Conservation (phyloP, 1,140 invertebrate genomes). For the Drosophila rhopaloa region DNA sequence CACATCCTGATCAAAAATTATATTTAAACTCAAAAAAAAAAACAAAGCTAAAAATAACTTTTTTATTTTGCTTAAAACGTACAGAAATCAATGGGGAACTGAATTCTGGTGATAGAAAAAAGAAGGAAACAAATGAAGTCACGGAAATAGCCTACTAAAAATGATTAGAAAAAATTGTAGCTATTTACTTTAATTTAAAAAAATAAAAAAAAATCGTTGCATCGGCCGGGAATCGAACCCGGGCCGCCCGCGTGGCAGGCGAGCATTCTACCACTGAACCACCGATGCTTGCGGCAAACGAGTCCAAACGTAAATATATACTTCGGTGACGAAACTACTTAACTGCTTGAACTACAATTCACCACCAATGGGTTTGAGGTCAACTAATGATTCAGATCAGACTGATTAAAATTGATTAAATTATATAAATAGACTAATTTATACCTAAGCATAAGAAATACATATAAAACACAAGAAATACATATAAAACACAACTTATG, state of each 20-base stretch:
- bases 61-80: constrained; percentile 19
- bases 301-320: too few species aligned
- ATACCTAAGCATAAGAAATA: too few species aligned
- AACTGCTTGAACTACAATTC: too few species aligned
- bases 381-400: too few species aligned
- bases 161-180: too few species aligned
- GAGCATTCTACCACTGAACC: constrained; percentile 90
- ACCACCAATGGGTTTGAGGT: too few species aligned
- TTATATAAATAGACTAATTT: too few species aligned
- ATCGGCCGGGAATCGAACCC: constrained; percentile 94
- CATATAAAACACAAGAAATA: too few species aligned
- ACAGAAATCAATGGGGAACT: constrained; percentile 12
- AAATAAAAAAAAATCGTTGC: constrained; percentile 84
- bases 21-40: background rate
- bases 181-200: too few species aligned
- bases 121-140: background rate
- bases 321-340: too few species aligned
- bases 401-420: too few species aligned
- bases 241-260: constrained; percentile 94
- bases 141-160: background rate
- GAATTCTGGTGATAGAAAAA: background rate
- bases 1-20: constrained; percentile 39
- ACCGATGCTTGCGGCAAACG: constrained; percentile 85
- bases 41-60: constrained; percentile 1
- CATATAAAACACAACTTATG: too few species aligned